Conservation (phyloP, 2,113 vertebrate species). For the Phyllostomus hastatus region DNA sequence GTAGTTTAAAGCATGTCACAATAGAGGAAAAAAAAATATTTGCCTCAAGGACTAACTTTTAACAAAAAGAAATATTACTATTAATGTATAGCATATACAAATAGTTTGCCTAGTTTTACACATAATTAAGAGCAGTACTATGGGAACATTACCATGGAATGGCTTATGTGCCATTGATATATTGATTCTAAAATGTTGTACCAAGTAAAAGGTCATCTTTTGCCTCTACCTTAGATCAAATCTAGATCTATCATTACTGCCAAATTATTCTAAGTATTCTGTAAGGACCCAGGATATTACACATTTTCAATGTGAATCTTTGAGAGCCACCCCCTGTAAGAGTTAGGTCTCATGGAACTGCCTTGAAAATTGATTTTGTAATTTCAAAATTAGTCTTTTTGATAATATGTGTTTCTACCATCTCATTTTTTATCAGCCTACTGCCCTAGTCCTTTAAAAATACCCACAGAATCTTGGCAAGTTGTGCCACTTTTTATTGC, state of each 20-base stretch:
- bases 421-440: not conserved
- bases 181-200: not conserved
- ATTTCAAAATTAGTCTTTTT: not conserved
- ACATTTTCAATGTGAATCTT: not conserved
- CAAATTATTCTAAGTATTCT: not conserved
- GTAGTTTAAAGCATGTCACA: not conserved
- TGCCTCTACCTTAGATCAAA: not conserved
- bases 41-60: not conserved
- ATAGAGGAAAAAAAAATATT: not conserved
- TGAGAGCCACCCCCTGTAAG: not conserved
- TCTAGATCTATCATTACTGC: not conserved
- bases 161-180: not conserved
- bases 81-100: not conserved
- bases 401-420: not conserved
- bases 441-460: not conserved
- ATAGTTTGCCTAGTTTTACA: not conserved
- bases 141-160: not conserved
- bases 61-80: not conserved
- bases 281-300: not conserved
- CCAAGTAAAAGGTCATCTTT: not conserved
- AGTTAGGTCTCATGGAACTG: not conserved
- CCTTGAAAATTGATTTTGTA: not conserved
- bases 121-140: not conserved
- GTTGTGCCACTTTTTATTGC: not conserved
- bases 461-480: not conserved